Conservation (phyloP, 2,888 invertebrate species). For the Nowickia ferox region DNA sequence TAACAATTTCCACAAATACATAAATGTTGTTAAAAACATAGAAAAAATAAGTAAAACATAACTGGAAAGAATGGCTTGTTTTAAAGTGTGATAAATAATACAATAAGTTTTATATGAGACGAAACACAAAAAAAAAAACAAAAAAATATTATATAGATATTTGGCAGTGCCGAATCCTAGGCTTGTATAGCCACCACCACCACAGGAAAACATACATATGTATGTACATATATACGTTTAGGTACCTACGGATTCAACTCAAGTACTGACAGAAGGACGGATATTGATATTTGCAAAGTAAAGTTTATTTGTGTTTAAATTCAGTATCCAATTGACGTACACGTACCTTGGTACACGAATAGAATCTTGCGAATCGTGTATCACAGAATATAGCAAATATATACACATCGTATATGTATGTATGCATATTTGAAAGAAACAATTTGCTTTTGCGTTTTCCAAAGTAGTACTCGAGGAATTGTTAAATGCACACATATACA, state of each 20-base stretch:
- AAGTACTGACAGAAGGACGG: background rate
- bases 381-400: no score
- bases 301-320: no score
- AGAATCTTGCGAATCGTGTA: no score
- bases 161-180: background rate
- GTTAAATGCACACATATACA: no score
- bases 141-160: background rate
- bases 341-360: no score
- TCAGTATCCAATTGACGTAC: no score
- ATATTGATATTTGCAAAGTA: background rate
- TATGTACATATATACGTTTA: background rate
- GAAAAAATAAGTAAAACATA: slow-evolving; percentile 12
- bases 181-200: background rate
- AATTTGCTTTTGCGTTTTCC: no score
- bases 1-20: slow-evolving; percentile 8
- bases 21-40: slow-evolving; percentile 16
- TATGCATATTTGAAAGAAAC: no score
- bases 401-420: no score
- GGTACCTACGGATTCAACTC: background rate
- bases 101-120: background rate
- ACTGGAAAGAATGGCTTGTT: slow-evolving; percentile 13
- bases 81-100: slow-evolving; percentile 10
- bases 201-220: background rate
- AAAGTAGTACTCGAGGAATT: no score
- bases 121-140: slow-evolving; percentile 14